Conservation (phyloP, 2,113 vertebrate species). For the Ramphastos sulfuratus region DNA sequence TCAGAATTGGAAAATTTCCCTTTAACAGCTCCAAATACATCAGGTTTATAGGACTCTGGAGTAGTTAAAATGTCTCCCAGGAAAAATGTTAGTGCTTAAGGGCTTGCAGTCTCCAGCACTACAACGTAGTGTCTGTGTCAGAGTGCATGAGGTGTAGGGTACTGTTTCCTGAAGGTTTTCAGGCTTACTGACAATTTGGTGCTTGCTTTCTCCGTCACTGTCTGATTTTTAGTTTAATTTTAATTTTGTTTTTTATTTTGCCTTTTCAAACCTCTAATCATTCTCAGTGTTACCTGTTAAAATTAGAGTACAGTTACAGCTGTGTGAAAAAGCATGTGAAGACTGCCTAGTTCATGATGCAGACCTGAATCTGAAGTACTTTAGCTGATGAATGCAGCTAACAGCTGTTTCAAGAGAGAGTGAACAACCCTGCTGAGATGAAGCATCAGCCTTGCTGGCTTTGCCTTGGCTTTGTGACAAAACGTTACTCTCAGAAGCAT, state of each 20-base stretch:
- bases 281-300: slow-evolving; percentile 22
- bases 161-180: neutral
- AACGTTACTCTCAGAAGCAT: slow-evolving; percentile 17
- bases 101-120: neutral
- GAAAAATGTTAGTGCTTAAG: neutral
- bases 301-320: neutral
- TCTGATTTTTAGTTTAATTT: neutral
- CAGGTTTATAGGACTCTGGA: neutral
- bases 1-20: neutral
- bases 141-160: neutral
- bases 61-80: neutral
- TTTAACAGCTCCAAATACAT: neutral
- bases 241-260: neutral
- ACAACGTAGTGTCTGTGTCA: neutral
- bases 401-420: neutral
- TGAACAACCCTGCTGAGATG: neutral
- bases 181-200: neutral
- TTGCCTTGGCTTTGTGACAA: neutral
- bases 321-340: neutral
- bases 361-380: neutral
- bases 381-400: neutral
- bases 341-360: neutral
- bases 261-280: neutral
- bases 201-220: neutral
- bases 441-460: neutral